A percentile compares a stretch with the other conserved stretches of the same genome.
Evolutionary conservation across 2,888 invertebrate genomes (phyloP).

Genomic region (Ochlodes sylvanus): DNA sequence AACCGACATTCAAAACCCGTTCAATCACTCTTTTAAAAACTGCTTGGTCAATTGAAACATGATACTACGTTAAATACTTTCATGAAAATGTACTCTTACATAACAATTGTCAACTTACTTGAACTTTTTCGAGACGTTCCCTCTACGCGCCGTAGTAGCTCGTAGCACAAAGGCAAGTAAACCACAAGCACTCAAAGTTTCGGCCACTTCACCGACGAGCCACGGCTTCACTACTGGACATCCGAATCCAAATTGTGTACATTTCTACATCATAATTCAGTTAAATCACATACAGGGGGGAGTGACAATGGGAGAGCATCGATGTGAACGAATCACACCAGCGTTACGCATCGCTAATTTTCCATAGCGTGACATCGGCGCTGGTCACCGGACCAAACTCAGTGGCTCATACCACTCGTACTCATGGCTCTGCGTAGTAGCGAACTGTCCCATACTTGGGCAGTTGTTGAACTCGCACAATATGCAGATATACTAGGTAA

Average conservation of each 20-base stretch:
- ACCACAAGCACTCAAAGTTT: slow-evolving; percentile 55
- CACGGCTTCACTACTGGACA: slow-evolving; percentile 72
- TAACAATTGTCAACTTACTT: slow-evolving; percentile 58
- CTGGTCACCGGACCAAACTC: slow-evolving; percentile 69
- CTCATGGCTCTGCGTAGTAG: neutral
- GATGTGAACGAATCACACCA: slow-evolving; percentile 84
- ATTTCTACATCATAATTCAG: slow-evolving; percentile 82
- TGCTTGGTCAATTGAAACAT: too few relatives aligned
- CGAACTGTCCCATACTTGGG: neutral
- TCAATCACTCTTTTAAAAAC: too few relatives aligned
- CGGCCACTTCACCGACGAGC: slow-evolving; percentile 51
- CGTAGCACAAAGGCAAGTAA: slow-evolving; percentile 53
- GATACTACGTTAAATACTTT: too few relatives aligned
- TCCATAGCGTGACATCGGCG: slow-evolving; percentile 70
- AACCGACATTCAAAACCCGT: too few relatives aligned
- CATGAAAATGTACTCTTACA: neutral
- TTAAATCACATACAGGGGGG: slow-evolving; percentile 82
- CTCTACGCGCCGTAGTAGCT: slow-evolving; percentile 65
- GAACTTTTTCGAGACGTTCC: slow-evolving; percentile 57
- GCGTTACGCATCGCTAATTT: slow-evolving; percentile 80
- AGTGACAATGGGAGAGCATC: slow-evolving; percentile 80
- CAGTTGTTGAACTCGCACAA: too few relatives aligned
- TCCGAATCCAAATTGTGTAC: slow-evolving; percentile 78
- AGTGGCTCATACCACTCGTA: slow-evolving; percentile 58
- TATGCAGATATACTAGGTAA: too few relatives aligned